Evolutionary conservation across 2,797 vertebrate species (phyloP), one percentile per base, ranked within the genome.

Genomic region (Micromesistius poutassou): DNA sequence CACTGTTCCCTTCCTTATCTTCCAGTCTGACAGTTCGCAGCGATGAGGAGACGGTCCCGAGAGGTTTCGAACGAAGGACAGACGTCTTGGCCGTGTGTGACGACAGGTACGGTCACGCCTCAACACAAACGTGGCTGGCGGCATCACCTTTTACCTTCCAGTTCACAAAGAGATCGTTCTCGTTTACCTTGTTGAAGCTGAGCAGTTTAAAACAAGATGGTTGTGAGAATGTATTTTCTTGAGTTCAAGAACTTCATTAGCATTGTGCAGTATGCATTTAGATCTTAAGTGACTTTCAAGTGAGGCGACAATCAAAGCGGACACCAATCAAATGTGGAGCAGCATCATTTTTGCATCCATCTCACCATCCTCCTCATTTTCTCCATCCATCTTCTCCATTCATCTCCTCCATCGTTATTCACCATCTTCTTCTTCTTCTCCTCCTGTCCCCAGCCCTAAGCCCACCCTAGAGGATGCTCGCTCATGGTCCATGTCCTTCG

Each of bases 11-110:
- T 25, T 55, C 19, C 55, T 35, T 78, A 70, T 30, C 46, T 76
- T 80, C 89, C 90, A 98, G 97, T 93, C 92, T 98, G 86, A 97
- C 97, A 80, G 96, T 98, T 83, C 94, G 95, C 89, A 95, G 95
- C 79, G 96, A 98, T 72, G 93, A 94, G 35, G 93, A 78, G 92
- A 95, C 79, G 87, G 95, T 90, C 89, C 94, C 93, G 75, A 94
- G 91, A 79, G 82, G 93, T 0, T 93, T 94, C 35, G 97, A 98
- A 81, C 93, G 91, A 81, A 93, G 94, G 81, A 89, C 89, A 76
- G 96, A 95, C n/a, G 91, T 86, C 78, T 89, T 89, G 80, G 88
- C 92, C 62, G 92, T 91, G 84, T 96, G 93, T 14, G 95, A 98
- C 84, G 95, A 97, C 90, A 97, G 95, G 98, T 98, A 93, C 33